phyloP scores from a whole-genome alignment of 2,888 invertebrate species.

The Plebejus anna region DNA sequence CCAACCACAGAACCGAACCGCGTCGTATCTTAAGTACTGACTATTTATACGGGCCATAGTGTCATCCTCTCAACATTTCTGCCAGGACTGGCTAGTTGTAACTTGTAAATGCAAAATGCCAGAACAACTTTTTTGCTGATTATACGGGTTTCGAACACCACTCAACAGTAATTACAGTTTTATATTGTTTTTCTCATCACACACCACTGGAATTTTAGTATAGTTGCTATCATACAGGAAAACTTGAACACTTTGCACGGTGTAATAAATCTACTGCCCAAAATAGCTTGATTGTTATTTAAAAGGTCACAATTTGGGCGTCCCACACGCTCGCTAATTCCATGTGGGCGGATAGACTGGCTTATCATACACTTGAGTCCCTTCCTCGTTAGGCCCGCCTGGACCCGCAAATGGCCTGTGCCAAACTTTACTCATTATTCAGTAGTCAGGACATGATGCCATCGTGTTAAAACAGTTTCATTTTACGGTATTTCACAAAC shows the following conservation, averaged over 20 bases:
- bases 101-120: neutral
- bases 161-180: neutral
- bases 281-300: slow-evolving; percentile 25
- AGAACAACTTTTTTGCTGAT: neutral
- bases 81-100: no score
- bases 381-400: slow-evolving; percentile 8
- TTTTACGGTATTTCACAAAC: no score
- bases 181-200: neutral
- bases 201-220: neutral
- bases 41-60: no score
- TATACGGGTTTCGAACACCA: neutral
- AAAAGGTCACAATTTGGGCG: slow-evolving; percentile 25
- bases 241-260: neutral
- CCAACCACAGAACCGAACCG: no score
- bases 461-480: neutral
- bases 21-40: no score
- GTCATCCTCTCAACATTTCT: no score
- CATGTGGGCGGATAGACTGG: slow-evolving; percentile 17
- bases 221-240: neutral
- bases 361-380: slow-evolving; percentile 14
- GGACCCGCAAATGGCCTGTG: neutral
- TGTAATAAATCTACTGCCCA: neutral
- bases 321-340: slow-evolving; percentile 21
- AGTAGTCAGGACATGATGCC: neutral
- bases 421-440: neutral